A percentile compares a stretch with the other conserved stretches of the same genome.
phyloP scores from a whole-genome alignment of 2,797 vertebrate genomes.

The Acrossocheilus wenchowensis region DNA sequence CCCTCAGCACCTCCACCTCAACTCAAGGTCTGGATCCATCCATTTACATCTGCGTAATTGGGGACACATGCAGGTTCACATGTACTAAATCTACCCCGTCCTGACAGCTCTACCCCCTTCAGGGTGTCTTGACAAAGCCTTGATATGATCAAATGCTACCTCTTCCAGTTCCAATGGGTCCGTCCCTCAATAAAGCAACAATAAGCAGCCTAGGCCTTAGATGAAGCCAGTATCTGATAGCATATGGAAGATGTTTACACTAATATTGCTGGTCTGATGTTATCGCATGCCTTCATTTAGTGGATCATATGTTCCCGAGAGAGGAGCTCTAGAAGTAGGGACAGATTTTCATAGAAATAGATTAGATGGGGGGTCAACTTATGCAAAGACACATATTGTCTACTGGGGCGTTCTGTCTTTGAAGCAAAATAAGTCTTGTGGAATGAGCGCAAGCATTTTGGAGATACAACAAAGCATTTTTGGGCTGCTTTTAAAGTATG shows the following conservation, averaged over 20 bases:
- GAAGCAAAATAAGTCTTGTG: constrained; percentile 30
- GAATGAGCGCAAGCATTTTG: constrained; percentile 29
- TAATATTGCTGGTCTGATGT: constrained; percentile 63
- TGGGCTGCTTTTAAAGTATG: constrained; percentile 35
- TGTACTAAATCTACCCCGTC: constrained; percentile 58
- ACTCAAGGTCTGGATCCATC: constrained; percentile 67
- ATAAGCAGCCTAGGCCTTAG: neutral
- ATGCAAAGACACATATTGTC: constrained; percentile 28
- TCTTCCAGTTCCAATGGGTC: constrained; percentile 52
- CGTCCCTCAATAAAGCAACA: constrained; percentile 72
- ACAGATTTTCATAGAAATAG: constrained; percentile 28
- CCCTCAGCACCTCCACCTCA: constrained; percentile 66
- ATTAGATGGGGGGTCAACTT: constrained; percentile 25
- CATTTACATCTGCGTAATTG: constrained; percentile 75
- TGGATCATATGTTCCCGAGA: constrained; percentile 39
- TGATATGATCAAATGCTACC: constrained; percentile 74
- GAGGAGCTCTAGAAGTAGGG: constrained; percentile 14
- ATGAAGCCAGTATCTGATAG: constrained; percentile 41
- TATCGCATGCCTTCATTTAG: constrained; percentile 67
- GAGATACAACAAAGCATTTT: constrained; percentile 43
- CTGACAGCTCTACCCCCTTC: constrained; percentile 50
- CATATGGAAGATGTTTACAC: constrained; percentile 77
- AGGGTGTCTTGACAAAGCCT: constrained; percentile 68
- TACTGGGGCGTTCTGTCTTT: neutral
- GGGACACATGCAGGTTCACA: constrained; percentile 76